Evolutionary conservation across 2,888 invertebrate species (phyloP).

Genomic region (Argynnis bischoffii): DNA sequence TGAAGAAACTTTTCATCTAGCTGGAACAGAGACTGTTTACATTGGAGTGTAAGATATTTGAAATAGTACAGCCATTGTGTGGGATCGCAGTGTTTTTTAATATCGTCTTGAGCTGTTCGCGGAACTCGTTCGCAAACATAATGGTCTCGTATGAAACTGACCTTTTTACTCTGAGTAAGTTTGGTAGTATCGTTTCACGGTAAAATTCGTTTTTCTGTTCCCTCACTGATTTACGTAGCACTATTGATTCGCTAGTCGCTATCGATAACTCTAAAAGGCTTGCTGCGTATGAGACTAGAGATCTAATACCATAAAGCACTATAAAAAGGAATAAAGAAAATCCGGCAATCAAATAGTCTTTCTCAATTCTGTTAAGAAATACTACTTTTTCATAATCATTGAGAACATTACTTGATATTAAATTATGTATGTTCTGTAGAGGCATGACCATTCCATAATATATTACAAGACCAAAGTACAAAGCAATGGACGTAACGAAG

Average conservation of each 20-base stretch:
- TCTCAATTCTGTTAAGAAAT: slow-evolving; percentile 57
- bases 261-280: slow-evolving; percentile 50
- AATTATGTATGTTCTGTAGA: slow-evolving; percentile 52
- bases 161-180: slow-evolving; percentile 58
- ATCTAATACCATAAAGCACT: slow-evolving; percentile 58
- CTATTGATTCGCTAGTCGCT: slow-evolving; percentile 41
- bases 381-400: slow-evolving; percentile 55
- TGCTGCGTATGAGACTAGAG: slow-evolving; percentile 57
- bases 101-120: slow-evolving; percentile 56
- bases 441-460: slow-evolving; percentile 67
- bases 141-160: slow-evolving; percentile 68
- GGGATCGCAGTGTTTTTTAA: slow-evolving; percentile 51
- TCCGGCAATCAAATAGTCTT: slow-evolving; percentile 67
- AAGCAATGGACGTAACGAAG: slow-evolving; percentile 44
- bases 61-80: slow-evolving; percentile 46
- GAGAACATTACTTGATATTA: slow-evolving; percentile 49
- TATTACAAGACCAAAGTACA: slow-evolving; percentile 57
- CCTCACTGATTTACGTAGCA: slow-evolving; percentile 35
- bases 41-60: slow-evolving; percentile 50
- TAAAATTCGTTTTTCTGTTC: slow-evolving; percentile 24
- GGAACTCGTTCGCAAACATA: slow-evolving; percentile 60
- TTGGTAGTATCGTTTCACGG: slow-evolving; percentile 54
- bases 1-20: slow-evolving; percentile 38
- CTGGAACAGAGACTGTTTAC: slow-evolving; percentile 35
- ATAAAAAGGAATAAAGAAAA: slow-evolving; percentile 68